Evolutionary conservation across 2,113 vertebrate species (phyloP).

Genomic region (Corythoichthys haematopterus): DNA sequence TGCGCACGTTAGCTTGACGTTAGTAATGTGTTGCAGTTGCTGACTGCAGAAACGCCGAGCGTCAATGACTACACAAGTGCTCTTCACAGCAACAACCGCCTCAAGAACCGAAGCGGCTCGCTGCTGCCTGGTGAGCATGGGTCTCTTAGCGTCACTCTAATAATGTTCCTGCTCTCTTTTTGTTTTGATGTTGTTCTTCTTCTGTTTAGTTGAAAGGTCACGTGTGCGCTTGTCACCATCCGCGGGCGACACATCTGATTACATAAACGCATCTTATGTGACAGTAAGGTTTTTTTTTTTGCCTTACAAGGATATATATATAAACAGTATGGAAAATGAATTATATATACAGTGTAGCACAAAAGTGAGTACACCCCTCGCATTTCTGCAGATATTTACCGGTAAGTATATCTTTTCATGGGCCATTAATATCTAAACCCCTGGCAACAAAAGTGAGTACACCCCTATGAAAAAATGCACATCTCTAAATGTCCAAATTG

Average conservation of each 20-base stretch:
- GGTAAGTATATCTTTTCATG: too few relatives aligned
- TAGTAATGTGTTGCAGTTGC: not conserved
- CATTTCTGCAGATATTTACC: too few relatives aligned
- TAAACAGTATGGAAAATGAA: too few relatives aligned
- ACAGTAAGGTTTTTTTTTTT: constrained; percentile 70
- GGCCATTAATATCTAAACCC: too few relatives aligned
- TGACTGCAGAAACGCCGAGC: not conserved
- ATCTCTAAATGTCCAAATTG: too few relatives aligned
- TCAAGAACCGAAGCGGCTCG: constrained; percentile 83
- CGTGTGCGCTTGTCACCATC: constrained; percentile 79
- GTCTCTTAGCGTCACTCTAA: not conserved
- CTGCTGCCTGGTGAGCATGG: constrained; percentile 81
- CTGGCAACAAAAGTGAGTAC: too few relatives aligned
- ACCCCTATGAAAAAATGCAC: too few relatives aligned
- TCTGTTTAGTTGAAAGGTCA: constrained; percentile 78
- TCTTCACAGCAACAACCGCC: constrained; percentile 81
- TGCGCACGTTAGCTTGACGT: not conserved
- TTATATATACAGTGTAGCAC: too few relatives aligned
- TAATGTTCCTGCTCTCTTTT: not conserved
- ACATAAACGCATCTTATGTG: constrained; percentile 90
- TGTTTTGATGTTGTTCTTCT: not conserved
- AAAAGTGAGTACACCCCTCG: too few relatives aligned
- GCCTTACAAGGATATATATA: too few relatives aligned
- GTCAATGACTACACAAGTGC: constrained; percentile 77
- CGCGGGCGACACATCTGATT: constrained; percentile 81